Evolutionary conservation across 2,888 invertebrate species (phyloP).

Genomic region (Cataglyphis altisquamis): DNA sequence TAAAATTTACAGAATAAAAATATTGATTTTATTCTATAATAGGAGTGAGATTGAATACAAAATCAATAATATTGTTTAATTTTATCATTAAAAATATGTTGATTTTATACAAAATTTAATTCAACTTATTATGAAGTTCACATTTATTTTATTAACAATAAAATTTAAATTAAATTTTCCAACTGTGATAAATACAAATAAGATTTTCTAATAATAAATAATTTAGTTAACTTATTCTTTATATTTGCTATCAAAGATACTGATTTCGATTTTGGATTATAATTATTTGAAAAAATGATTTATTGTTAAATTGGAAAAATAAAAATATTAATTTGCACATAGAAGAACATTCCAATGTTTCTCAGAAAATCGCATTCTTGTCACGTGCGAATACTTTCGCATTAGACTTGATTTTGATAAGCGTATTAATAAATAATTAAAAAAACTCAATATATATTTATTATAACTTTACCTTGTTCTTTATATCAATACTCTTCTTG

Average conservation of each 20-base stretch:
- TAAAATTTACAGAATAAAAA: too few relatives aligned
- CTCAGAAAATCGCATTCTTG: neutral
- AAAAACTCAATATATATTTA: too few relatives aligned
- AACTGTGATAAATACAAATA: neutral
- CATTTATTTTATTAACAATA: too few relatives aligned
- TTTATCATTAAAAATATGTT: too few relatives aligned
- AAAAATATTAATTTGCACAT: neutral
- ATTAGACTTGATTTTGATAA: neutral
- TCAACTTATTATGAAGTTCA: too few relatives aligned
- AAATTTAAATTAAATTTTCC: too few relatives aligned
- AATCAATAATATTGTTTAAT: too few relatives aligned
- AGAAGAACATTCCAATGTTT: neutral
- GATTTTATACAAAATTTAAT: too few relatives aligned
- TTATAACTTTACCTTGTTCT: neutral
- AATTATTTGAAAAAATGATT: neutral
- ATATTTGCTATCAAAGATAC: neutral
- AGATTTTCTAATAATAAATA: neutral
- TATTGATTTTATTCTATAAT: too few relatives aligned
- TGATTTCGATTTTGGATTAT: neutral
- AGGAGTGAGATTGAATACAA: too few relatives aligned
- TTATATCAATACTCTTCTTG: neutral
- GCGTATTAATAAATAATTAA: neutral
- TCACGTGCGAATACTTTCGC: neutral
- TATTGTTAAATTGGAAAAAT: neutral
- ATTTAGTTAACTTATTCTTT: neutral